Base-by-base conservation (phyloP, 2,888 invertebrate genomes). In the Sarcophaga caerulescens region DNA sequence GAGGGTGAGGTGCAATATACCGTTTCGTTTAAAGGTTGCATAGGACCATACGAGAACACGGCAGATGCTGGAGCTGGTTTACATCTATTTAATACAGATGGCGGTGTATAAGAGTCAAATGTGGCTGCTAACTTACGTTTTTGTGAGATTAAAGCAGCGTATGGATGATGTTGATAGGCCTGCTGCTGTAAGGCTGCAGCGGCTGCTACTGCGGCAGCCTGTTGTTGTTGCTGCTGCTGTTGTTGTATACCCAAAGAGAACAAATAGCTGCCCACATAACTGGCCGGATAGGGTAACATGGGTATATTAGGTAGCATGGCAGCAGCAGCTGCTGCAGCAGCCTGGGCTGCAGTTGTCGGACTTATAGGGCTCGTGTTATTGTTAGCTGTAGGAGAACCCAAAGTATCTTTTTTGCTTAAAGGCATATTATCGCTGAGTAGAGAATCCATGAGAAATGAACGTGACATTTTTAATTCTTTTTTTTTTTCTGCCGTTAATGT, bases 391-490 rank as follows among this genome's bases (percentile, higher is more conserved):
- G 90, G 88, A 5, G 90, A 89, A 23, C 89, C 88, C 17, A 91
- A 84, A 17, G 80, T 87, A 59, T 92, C 91, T 87, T 90, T 91
- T 89, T 92, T 92, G 35, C 89, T 89, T 59, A 95, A 93, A 65
- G 89, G 89, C 73, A 95, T 94, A 81, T 95, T 95, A 90, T 94
- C 95, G 93, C 95, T 95, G 88, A 97, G 96, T 81, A 97, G 93
- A 75, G 97, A 96, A 90, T 97, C 97, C 90, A 97, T 96, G 81
- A 97, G 93, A 91, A 97, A 97, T 88, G 97, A 97, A 89, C 96
- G 95, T 85, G 97, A 97, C 96, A 97, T 97, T 89, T 94, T 85
- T 10, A 10, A 8, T 35, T 8, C 8, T 1, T 8, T 10, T 35
- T 6, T 35, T 35, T 6, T 35, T 1, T 35, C 6, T 35, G 8